phyloP scores from a whole-genome alignment of 2,113 vertebrate genomes.

The Anoura caudifer region DNA sequence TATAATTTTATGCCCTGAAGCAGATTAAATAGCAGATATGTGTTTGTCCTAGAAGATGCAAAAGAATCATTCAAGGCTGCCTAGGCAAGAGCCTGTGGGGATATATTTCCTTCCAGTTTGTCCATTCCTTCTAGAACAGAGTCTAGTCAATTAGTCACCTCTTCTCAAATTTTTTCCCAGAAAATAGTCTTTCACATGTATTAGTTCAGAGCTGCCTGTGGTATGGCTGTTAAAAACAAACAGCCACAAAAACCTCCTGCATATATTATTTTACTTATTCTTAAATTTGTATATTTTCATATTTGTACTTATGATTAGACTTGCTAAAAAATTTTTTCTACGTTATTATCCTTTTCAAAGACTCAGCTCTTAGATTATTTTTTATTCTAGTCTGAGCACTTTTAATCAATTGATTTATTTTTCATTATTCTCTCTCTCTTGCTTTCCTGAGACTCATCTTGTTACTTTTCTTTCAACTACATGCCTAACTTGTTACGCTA shows the following conservation, averaged over 20 bases:
- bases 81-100: background rate
- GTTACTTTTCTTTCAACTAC: background rate
- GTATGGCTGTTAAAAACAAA: background rate
- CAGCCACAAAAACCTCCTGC: background rate
- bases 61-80: background rate
- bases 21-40: background rate
- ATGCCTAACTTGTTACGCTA: background rate
- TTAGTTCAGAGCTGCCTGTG: background rate
- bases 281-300: background rate
- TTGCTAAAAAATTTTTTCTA: background rate
- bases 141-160: background rate
- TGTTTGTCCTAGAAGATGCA: background rate
- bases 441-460: background rate
- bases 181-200: background rate
- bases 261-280: background rate
- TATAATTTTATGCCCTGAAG: background rate
- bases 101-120: background rate
- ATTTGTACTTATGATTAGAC: background rate
- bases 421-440: background rate
- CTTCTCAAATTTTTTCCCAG: background rate
- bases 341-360: background rate
- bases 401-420: background rate
- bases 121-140: background rate
- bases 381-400: background rate
- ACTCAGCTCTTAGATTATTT: background rate